phyloP scores from a whole-genome alignment of 2,113 vertebrate genomes.

The Ptilorrhoa leucosticta region DNA sequence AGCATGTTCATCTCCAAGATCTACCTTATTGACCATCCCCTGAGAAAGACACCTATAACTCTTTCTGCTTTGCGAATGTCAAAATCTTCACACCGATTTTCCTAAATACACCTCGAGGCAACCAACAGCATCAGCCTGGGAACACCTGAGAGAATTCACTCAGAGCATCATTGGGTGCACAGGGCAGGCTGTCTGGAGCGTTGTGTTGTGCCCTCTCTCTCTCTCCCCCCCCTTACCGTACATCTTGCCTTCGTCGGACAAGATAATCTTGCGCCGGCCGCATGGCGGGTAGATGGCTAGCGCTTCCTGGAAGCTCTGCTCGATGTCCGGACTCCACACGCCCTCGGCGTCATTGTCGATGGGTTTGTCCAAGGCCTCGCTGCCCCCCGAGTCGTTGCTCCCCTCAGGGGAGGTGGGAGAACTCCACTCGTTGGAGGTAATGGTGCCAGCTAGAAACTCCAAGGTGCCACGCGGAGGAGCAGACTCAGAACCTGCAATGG shows the following conservation, averaged over 20 bases:
- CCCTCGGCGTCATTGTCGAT: slow-evolving; percentile 94
- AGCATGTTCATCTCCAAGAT: neutral
- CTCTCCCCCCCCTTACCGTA: slow-evolving; percentile 92
- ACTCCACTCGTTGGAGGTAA: slow-evolving; percentile 81
- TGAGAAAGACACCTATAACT: neutral
- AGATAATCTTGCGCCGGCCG: slow-evolving; percentile 92
- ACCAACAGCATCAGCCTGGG: neutral
- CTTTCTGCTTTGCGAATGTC: neutral
- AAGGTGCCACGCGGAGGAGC: slow-evolving; percentile 70
- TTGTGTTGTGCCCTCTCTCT: neutral
- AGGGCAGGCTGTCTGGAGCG: neutral
- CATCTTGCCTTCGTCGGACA: slow-evolving; percentile 97
- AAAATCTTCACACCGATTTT: neutral
- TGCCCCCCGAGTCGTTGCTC: slow-evolving; percentile 76
- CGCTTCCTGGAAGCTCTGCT: slow-evolving; percentile 97
- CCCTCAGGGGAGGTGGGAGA: slow-evolving; percentile 78
- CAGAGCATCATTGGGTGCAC: neutral
- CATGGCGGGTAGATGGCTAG: slow-evolving; percentile 96
- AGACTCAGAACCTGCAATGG: slow-evolving; percentile 55
- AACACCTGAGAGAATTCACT: neutral
- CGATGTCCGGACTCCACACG: slow-evolving; percentile 96
- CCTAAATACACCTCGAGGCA: neutral
- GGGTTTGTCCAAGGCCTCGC: slow-evolving; percentile 75
- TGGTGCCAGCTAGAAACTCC: slow-evolving; percentile 76
- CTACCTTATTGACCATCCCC: neutral